These are phyloP conservation scores for Astyanax mexicanus DNA, from an alignment of 2,797 vertebrate species.

Conservation along the genomic window DNA sequence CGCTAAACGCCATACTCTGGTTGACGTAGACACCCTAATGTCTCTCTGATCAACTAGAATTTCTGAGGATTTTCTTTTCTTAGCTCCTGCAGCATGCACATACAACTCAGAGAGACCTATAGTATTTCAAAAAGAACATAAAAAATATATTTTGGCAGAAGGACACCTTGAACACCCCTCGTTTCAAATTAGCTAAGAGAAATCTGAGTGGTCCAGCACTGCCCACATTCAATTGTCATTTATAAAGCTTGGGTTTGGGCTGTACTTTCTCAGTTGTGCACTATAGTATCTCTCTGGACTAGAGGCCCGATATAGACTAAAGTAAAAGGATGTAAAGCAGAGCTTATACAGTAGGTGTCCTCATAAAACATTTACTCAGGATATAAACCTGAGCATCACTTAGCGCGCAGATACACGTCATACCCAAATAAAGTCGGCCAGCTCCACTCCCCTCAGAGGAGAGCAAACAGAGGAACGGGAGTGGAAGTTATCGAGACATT, in stretches of 20 bases:
- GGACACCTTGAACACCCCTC: too few relatives aligned
- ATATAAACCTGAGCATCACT: constrained; percentile 10
- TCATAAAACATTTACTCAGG: constrained; percentile 25
- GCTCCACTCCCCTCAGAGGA: background rate
- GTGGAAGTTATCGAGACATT: constrained; percentile 1
- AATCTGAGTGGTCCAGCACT: too few relatives aligned
- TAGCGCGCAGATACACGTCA: background rate
- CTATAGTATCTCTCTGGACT: background rate
- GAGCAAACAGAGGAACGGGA: constrained; percentile 9
- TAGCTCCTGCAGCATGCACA: too few relatives aligned
- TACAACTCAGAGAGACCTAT: too few relatives aligned
- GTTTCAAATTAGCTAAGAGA: too few relatives aligned
- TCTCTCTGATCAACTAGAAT: too few relatives aligned
- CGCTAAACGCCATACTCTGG: too few relatives aligned
- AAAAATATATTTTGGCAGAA: too few relatives aligned
- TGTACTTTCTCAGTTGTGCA: background rate
- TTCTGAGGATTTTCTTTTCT: too few relatives aligned
- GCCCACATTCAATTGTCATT: background rate
- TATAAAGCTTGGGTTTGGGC: constrained; percentile 1
- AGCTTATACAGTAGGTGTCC: background rate
- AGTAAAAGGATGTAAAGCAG: constrained; percentile 5
- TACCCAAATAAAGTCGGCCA: background rate
- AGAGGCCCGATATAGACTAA: background rate
- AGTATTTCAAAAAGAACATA: too few relatives aligned
- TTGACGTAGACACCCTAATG: too few relatives aligned